Evolutionary conservation across 2,113 vertebrate genomes (phyloP).

Genomic region (Campylorhamphus procurvoides): DNA sequence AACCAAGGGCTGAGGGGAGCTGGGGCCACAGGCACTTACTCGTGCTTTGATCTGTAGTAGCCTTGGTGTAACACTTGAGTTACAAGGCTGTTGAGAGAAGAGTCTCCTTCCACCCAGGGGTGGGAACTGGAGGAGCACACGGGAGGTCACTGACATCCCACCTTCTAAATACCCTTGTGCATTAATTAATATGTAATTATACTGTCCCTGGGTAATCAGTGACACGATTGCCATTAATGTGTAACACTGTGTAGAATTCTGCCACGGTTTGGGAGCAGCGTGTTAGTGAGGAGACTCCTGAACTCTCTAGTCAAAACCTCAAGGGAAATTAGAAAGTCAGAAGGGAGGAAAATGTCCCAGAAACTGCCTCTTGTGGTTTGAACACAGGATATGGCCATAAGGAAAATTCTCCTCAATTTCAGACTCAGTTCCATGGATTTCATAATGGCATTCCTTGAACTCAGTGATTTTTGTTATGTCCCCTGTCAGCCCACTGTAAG

Average conservation of each 20-base stretch:
- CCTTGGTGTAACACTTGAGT: background rate
- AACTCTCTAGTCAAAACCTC: background rate
- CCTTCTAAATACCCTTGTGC: background rate
- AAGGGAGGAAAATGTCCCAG: background rate
- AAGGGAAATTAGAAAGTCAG: background rate
- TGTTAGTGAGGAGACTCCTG: background rate
- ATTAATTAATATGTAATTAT: background rate
- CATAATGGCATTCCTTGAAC: rapidly evolving
- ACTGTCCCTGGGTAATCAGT: background rate
- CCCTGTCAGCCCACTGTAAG: background rate
- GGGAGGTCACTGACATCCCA: background rate
- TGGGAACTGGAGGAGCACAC: background rate
- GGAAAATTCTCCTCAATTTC: background rate
- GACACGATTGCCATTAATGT: background rate
- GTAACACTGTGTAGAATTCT: background rate
- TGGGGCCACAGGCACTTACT: rapidly evolving
- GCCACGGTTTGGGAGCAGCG: rapidly evolving
- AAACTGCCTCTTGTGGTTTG: background rate
- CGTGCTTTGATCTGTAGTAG: background rate
- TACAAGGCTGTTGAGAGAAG: background rate
- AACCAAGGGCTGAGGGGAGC: background rate
- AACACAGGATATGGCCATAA: background rate
- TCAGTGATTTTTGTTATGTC: background rate
- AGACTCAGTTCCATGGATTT: background rate
- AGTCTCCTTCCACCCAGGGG: too few relatives aligned